Percentiles rank a stretch among this genome's conserved stretches.
phyloP scores from a whole-genome alignment of 2,797 vertebrate species.

The Coendou prehensilis region DNA sequence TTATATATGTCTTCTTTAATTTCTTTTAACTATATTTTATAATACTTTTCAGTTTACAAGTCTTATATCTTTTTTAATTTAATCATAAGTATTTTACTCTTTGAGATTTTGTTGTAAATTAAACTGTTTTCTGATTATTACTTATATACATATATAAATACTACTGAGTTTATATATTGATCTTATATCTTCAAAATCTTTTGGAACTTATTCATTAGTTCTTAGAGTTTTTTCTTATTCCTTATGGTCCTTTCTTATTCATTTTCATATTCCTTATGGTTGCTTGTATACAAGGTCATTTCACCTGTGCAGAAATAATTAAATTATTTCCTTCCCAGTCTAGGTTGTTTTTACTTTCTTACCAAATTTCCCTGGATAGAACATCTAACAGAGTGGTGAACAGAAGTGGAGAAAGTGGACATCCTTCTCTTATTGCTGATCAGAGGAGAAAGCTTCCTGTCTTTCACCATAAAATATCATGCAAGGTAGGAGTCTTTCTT shows the following conservation, averaged over 20 bases:
- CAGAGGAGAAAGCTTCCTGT: not conserved
- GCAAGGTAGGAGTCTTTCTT: not conserved
- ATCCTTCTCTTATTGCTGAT: not conserved
- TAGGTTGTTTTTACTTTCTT: not conserved
- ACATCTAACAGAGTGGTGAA: not conserved
- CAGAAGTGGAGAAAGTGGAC: not conserved
- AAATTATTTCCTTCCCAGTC: not conserved
- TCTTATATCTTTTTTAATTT: not conserved
- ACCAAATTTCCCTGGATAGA: not conserved
- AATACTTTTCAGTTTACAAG: not conserved
- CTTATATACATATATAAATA: not conserved
- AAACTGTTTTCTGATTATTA: not conserved
- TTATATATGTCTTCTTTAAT: not conserved
- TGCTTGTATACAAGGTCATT: not conserved
- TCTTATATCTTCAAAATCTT: not conserved
- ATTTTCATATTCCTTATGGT: not conserved
- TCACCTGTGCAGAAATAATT: not conserved
- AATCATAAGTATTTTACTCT: not conserved
- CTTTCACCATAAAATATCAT: not conserved
- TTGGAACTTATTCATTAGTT: not conserved
- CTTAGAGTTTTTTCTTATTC: not conserved
- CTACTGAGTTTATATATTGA: not conserved
- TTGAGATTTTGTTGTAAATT: not conserved
- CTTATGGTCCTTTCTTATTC: not conserved
- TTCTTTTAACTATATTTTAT: not conserved